These are phyloP conservation scores for Baryphthengus martii DNA, from an alignment of 2,113 vertebrate species.

Conservation along the genomic window DNA sequence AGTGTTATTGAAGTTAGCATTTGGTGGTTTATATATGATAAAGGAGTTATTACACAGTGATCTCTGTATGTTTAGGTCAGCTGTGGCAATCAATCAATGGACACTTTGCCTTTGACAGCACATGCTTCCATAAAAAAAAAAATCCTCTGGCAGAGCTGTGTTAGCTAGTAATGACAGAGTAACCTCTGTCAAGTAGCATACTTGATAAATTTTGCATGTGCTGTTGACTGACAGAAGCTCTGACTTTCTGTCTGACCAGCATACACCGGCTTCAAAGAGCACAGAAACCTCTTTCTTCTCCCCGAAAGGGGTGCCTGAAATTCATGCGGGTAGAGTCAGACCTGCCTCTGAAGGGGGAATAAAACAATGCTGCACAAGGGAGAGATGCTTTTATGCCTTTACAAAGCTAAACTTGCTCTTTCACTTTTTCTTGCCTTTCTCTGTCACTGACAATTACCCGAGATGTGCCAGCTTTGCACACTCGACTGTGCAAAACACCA, in stretches of 20 bases:
- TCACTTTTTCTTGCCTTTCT: not conserved
- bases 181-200: slow-evolving; percentile 76
- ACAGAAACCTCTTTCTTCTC: slow-evolving; percentile 63
- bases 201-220: slow-evolving; percentile 77
- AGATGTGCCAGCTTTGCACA: not conserved
- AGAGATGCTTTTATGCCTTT: not conserved
- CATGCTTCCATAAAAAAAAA: slow-evolving; percentile 66
- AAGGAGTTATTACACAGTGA: slow-evolving; percentile 71
- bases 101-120: slow-evolving; percentile 75
- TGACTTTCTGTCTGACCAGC: slow-evolving; percentile 58
- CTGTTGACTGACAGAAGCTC: slow-evolving; percentile 73
- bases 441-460: slow-evolving; percentile 25
- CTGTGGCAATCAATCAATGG: slow-evolving; percentile 76
- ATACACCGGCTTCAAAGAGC: slow-evolving; percentile 58
- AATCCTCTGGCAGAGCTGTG: slow-evolving; percentile 62
- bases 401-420: not conserved
- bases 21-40: slow-evolving; percentile 75
- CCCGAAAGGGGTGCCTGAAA: not conserved
- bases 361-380: not conserved
- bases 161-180: slow-evolving; percentile 72
- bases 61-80: slow-evolving; percentile 73
- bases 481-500: not conserved
- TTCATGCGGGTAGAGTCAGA: not conserved
- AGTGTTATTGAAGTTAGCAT: slow-evolving; percentile 60
- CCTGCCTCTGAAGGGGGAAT: not conserved